Evolutionary conservation across 2,888 invertebrate species (phyloP).

Genomic region (Tenodera sinensis): DNA sequence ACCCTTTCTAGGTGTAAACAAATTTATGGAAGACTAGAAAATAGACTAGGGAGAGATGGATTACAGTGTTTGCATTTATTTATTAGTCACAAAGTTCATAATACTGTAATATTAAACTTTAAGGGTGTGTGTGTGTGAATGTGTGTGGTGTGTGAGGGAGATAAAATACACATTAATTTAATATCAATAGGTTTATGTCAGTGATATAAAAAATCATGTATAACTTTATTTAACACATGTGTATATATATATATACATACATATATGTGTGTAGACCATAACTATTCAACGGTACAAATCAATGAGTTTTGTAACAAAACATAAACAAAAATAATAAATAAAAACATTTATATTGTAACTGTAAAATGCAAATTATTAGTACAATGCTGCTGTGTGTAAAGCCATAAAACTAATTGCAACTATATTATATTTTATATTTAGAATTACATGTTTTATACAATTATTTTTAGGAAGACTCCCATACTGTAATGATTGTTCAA

Average conservation of each 20-base stretch:
- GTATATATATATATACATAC: too few species aligned
- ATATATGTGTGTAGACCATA: not conserved
- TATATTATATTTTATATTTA: not conserved
- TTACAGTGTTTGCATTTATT: too few species aligned
- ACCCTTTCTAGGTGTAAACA: too few species aligned
- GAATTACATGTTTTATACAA: not conserved
- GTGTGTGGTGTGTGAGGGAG: too few species aligned
- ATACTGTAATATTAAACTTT: too few species aligned
- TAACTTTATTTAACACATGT: not conserved
- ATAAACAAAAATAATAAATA: not conserved
- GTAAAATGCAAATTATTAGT: not conserved
- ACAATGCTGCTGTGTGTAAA: not conserved
- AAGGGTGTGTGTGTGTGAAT: too few species aligned
- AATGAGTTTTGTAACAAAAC: not conserved
- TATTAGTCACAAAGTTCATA: too few species aligned
- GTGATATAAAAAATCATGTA: not conserved
- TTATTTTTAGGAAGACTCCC: not conserved
- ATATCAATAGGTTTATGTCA: too few species aligned
- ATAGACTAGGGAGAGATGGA: too few species aligned
- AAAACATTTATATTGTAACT: not conserved
- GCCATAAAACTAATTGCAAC: not conserved
- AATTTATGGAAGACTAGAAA: too few species aligned
- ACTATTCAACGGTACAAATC: not conserved
- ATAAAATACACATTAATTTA: too few species aligned
- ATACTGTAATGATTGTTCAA: not conserved